phyloP scores from a whole-genome alignment of 2,113 vertebrate species.

The Eira barbara region DNA sequence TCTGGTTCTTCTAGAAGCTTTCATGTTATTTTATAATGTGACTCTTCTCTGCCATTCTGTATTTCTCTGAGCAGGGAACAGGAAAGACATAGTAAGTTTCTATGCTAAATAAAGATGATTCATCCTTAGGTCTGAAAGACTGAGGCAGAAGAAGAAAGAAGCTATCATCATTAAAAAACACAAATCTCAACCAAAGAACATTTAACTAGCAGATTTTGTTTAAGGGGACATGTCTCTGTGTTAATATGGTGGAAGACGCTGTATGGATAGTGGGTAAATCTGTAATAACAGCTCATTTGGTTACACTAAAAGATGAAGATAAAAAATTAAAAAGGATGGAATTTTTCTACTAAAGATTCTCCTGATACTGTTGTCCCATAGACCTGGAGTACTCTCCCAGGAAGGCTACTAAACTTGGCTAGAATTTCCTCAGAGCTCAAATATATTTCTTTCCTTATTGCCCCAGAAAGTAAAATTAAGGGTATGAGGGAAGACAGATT shows the following conservation, averaged over 20 bases:
- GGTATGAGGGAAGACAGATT: not conserved
- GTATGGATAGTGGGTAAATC: not conserved
- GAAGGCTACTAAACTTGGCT: not conserved
- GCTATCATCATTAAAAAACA: not conserved
- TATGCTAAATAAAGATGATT: constrained; percentile 34
- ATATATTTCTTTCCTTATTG: not conserved
- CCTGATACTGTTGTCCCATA: not conserved
- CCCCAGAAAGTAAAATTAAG: not conserved
- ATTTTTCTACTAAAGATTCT: not conserved
- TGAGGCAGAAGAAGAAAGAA: not conserved
- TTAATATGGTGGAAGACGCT: not conserved
- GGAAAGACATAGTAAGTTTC: not conserved
- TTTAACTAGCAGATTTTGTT: not conserved
- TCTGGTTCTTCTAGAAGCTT: not conserved
- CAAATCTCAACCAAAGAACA: not conserved
- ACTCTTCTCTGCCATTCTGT: constrained; percentile 1
- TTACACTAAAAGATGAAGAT: not conserved
- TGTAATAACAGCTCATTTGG: not conserved
- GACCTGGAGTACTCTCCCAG: not conserved
- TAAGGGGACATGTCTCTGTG: not conserved
- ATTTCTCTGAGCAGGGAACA: constrained; percentile 20
- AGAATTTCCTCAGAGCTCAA: not conserved
- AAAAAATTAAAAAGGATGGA: not conserved
- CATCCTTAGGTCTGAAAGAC: not conserved
- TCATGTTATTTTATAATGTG: not conserved